Evolutionary conservation across 2,113 vertebrate species (phyloP).

Genomic region (Albula goreensis): DNA sequence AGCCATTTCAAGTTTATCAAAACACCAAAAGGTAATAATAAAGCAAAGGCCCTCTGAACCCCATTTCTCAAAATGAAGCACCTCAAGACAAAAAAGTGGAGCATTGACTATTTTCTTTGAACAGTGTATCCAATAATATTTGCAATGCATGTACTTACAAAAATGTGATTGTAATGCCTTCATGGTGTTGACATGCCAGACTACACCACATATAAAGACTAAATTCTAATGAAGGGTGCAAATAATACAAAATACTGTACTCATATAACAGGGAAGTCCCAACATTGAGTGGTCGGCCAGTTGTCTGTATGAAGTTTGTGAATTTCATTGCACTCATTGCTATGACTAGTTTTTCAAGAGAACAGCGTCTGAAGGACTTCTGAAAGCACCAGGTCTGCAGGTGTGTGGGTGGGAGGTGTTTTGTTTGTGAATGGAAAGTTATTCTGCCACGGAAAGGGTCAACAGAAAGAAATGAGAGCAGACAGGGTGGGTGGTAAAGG

Average conservation of each 20-base stretch:
- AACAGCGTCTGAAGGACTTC: neutral
- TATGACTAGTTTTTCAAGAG: neutral
- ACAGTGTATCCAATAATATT: too few species aligned
- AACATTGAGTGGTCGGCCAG: too few species aligned
- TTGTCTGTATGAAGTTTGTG: neutral
- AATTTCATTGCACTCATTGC: neutral
- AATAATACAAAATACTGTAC: neutral
- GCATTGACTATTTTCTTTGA: too few species aligned
- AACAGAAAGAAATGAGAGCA: too few species aligned
- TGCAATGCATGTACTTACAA: neutral
- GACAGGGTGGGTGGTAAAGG: neutral
- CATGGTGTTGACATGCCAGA: neutral
- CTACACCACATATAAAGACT: neutral
- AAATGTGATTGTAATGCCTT: neutral
- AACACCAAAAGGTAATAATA: too few species aligned
- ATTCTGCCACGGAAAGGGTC: too few species aligned
- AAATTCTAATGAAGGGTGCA: neutral
- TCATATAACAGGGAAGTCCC: neutral
- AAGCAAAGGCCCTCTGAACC: too few species aligned
- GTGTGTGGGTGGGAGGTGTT: neutral
- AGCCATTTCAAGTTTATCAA: too few species aligned
- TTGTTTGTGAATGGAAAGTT: neutral
- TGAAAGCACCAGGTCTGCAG: neutral
- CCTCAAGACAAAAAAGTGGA: too few species aligned
- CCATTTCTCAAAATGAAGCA: too few species aligned